phyloP scores from a whole-genome alignment of 2,113 vertebrate genomes.

The Ginglymostoma cirratum region DNA sequence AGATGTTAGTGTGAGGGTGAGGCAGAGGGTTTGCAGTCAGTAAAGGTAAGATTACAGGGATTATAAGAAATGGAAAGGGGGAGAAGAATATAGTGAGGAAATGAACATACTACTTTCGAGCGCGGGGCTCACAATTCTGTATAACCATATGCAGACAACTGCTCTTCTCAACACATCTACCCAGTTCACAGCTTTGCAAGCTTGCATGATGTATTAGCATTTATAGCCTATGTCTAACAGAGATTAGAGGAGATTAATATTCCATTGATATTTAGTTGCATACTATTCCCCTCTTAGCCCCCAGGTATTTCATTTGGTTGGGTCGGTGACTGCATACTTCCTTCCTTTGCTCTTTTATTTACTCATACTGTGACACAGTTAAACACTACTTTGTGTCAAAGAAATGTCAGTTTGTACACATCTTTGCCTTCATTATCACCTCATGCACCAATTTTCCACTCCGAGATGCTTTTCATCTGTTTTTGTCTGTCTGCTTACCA shows the following conservation, averaged over 20 bases:
- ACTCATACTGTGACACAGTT: not conserved
- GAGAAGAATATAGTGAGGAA: not conserved
- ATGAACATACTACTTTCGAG: not conserved
- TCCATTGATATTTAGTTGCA: too few species aligned
- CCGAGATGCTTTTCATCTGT: not conserved
- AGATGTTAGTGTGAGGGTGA: not conserved
- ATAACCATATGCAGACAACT: not conserved
- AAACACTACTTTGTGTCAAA: not conserved
- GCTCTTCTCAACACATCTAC: not conserved
- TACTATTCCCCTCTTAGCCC: not conserved
- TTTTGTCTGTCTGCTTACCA: not conserved
- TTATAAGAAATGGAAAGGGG: not conserved
- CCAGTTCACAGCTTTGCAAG: not conserved
- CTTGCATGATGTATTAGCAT: not conserved
- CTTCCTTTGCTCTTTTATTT: not conserved
- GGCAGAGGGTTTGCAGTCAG: not conserved
- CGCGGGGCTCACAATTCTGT: not conserved
- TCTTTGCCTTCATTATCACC: not conserved
- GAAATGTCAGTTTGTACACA: not conserved
- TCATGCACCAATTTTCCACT: not conserved
- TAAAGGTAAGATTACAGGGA: fast-evolving
- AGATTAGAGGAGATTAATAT: not conserved
- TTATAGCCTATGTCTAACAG: not conserved
- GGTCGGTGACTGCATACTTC: too few species aligned
- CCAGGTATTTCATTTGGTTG: not conserved